Conservation (phyloP, 2,888 invertebrate species). For the Drosophila mettleri region DNA sequence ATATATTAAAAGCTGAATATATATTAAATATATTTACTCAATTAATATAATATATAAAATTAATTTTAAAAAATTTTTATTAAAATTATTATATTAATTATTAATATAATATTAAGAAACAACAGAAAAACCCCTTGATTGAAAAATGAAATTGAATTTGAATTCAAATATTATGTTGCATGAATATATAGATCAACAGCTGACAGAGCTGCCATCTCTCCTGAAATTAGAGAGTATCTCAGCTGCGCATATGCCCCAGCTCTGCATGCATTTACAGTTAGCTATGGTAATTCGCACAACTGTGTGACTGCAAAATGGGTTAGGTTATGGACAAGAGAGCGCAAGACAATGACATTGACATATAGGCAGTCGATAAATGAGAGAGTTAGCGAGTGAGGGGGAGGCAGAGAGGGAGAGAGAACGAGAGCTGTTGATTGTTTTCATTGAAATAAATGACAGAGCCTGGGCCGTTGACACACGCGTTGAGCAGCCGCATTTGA, state of each 20-base stretch:
- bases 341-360: constrained; percentile 71
- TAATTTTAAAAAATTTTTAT: too few species aligned
- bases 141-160: too few species aligned
- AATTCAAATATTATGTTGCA: too few species aligned
- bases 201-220: too few species aligned
- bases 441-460: constrained; percentile 76
- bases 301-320: constrained; percentile 58
- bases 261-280: constrained; percentile 55
- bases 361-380: constrained; percentile 70
- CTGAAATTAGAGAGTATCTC: constrained; percentile 10
- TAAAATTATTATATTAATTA: too few species aligned
- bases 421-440: constrained; percentile 67
- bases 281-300: constrained; percentile 39
- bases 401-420: constrained; percentile 23
- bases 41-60: too few species aligned
- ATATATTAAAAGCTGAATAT: too few species aligned
- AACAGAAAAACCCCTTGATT: too few species aligned
- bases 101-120: too few species aligned
- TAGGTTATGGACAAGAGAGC: constrained; percentile 52
- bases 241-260: not conserved
- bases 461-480: constrained; percentile 71
- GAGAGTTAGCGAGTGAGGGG: constrained; percentile 14
- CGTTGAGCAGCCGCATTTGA: constrained; percentile 65
- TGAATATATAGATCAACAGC: too few species aligned
- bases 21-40: too few species aligned